Evolutionary conservation across 2,797 vertebrate species (phyloP).

Genomic region (Gambelia wislizenii): DNA sequence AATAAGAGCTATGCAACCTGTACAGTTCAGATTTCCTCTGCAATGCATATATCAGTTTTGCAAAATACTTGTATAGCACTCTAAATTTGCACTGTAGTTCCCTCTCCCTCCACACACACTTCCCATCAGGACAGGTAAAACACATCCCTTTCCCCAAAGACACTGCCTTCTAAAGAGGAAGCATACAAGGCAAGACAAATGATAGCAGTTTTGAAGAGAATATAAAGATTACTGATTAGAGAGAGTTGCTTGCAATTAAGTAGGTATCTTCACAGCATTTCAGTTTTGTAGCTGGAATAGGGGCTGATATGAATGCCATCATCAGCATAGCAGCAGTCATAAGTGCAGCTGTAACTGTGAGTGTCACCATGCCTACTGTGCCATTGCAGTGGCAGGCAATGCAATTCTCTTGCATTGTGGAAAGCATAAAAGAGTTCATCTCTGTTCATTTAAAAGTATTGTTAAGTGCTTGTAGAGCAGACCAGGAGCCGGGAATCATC

Average conservation of each 20-base stretch:
- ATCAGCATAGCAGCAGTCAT: neutral
- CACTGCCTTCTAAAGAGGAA: conserved; percentile 46
- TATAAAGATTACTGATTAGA: conserved; percentile 52
- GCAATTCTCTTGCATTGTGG: neutral
- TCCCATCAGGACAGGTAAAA: conserved; percentile 50
- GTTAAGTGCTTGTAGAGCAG: neutral
- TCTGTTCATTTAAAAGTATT: neutral
- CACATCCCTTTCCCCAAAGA: conserved; percentile 51
- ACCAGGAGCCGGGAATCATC: neutral
- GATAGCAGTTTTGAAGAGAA: conserved; percentile 58
- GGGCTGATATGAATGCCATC: neutral
- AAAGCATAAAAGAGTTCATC: neutral
- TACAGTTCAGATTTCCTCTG: conserved; percentile 40
- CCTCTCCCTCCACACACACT: neutral
- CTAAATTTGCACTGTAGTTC: conserved; percentile 25
- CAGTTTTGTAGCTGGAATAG: neutral
- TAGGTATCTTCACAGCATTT: neutral
- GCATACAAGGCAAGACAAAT: conserved; percentile 64
- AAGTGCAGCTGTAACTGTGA: neutral
- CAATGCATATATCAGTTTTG: conserved; percentile 57
- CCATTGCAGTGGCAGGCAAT: neutral
- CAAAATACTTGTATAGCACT: conserved; percentile 57
- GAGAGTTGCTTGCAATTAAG: conserved; percentile 1
- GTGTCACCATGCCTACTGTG: neutral
- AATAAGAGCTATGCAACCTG: conserved; percentile 50